These are phyloP conservation scores for Pyrocephalus nanus DNA, from an alignment of 2,797 vertebrate genomes.

Conservation along the genomic window DNA sequence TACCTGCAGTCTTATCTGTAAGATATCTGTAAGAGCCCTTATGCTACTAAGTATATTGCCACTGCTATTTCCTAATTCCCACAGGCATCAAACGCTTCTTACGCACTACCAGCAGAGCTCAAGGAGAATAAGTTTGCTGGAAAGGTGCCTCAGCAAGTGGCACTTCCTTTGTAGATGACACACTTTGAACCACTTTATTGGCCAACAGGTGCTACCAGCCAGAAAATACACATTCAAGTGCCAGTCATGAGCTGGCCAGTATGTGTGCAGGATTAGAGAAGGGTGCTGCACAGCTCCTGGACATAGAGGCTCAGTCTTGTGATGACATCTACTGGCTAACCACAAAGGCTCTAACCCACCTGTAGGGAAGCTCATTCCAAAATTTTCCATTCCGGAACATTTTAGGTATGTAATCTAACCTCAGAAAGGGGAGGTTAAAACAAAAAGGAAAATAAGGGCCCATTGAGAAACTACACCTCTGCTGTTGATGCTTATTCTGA, in stretches of 20 bases:
- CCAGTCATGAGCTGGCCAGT: neutral
- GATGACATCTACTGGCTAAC: conserved; percentile 65
- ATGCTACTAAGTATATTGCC: neutral
- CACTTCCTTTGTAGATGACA: neutral
- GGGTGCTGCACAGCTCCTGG: neutral
- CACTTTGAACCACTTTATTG: neutral
- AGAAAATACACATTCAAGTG: neutral
- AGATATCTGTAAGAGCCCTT: neutral
- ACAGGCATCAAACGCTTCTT: neutral
- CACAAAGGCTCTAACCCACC: neutral
- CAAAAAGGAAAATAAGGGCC: neutral
- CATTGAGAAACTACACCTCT: neutral
- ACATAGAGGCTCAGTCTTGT: conserved; percentile 8
- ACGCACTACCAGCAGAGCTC: neutral
- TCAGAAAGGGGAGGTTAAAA: neutral
- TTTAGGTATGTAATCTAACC: neutral
- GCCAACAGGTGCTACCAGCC: neutral
- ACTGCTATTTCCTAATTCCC: neutral
- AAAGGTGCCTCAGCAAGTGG: neutral
- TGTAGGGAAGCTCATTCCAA: neutral
- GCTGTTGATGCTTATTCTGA: neutral
- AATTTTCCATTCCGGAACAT: neutral
- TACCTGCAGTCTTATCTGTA: neutral
- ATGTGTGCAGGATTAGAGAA: neutral
- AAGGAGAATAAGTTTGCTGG: neutral